These are phyloP conservation scores for Moxostoma hubbsi DNA, from an alignment of 2,797 vertebrate species.

Conservation along the genomic window DNA sequence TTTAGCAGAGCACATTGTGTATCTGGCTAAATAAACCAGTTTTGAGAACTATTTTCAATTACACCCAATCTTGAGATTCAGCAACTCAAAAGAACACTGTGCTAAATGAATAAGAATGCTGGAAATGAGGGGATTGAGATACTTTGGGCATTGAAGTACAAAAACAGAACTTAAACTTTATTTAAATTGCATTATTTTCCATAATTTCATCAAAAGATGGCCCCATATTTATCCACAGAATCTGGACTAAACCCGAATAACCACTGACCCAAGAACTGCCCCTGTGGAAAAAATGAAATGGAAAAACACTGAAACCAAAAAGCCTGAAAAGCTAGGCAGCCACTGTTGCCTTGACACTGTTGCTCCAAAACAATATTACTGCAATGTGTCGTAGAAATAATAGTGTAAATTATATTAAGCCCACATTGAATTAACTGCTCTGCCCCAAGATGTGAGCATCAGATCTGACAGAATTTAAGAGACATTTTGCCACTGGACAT, in stretches of 20 bases:
- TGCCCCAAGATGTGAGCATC: no score
- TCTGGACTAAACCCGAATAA: no score
- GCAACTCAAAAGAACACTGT: constrained; percentile 60
- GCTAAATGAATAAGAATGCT: constrained; percentile 70
- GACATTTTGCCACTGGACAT: neutral
- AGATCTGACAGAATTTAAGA: neutral
- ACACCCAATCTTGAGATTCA: constrained; percentile 64
- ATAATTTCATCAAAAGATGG: no score
- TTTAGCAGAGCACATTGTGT: constrained; percentile 74
- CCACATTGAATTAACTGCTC: neutral
- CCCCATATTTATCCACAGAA: no score
- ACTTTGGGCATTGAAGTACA: constrained; percentile 21
- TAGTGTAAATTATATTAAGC: neutral
- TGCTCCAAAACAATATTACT: neutral
- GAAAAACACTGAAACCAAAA: no score
- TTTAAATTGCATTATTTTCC: no score
- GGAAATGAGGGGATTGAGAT: constrained; percentile 58
- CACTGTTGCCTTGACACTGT: no score
- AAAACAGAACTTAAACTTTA: no score
- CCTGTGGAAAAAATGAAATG: no score
- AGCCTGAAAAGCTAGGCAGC: no score
- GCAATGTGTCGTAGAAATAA: neutral
- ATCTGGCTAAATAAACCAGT: constrained; percentile 73
- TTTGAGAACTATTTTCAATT: constrained; percentile 71
- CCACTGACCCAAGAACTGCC: no score